Conservation (phyloP, 2,797 vertebrate genomes). For the Rhynchonycteris naso region DNA sequence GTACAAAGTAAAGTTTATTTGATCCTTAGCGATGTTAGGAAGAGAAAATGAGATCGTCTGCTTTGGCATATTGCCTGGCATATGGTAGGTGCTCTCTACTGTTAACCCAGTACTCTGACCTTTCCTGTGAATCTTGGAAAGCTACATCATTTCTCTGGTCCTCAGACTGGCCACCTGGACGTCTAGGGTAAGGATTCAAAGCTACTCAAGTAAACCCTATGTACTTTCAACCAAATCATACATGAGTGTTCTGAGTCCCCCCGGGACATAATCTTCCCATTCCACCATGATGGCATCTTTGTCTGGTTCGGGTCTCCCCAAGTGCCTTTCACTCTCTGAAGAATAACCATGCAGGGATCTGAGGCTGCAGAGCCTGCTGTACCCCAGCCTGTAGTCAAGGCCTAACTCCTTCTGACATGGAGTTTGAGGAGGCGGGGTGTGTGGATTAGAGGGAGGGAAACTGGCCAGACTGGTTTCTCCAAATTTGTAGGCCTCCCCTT, state of each 20-base stretch:
- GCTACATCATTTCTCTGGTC: neutral
- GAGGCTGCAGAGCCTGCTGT: neutral
- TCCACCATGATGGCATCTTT: neutral
- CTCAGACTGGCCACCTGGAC: neutral
- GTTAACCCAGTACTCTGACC: neutral
- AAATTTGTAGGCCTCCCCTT: neutral
- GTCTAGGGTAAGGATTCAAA: neutral
- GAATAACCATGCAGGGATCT: neutral
- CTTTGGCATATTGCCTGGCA: neutral
- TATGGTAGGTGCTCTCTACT: fast-evolving
- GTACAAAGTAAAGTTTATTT: neutral
- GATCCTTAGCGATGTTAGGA: neutral
- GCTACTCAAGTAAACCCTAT: neutral
- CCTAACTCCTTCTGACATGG: neutral
- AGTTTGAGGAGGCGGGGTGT: neutral
- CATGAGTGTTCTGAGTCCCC: neutral
- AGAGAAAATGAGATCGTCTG: neutral
- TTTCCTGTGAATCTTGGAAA: neutral
- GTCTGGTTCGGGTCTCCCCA: neutral
- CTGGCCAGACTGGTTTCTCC: conserved; percentile 46
- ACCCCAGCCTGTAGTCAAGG: neutral
- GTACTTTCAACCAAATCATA: neutral
- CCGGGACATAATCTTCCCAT: neutral
- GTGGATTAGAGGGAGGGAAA: neutral
- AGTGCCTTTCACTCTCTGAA: neutral